Evolutionary conservation across 2,113 vertebrate species (phyloP).

Genomic region (Mustela lutreola): DNA sequence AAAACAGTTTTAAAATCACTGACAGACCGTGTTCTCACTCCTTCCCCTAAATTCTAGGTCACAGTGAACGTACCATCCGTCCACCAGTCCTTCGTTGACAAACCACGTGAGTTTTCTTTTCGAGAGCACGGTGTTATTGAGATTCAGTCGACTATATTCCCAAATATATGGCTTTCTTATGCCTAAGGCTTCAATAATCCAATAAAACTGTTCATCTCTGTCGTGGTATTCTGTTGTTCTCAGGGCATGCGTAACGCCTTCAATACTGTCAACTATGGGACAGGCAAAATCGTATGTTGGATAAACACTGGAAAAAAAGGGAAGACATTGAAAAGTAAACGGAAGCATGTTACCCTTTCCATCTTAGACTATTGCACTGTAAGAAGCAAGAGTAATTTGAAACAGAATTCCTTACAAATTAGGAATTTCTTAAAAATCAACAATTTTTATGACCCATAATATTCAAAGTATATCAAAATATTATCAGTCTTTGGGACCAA

Average conservation of each 20-base stretch:
- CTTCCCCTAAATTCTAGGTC: background rate
- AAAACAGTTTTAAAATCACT: background rate
- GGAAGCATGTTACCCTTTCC: background rate
- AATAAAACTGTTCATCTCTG: slow-evolving; percentile 98
- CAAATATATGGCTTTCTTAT: slow-evolving; percentile 97
- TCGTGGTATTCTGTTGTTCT: slow-evolving; percentile 99
- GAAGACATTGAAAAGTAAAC: slow-evolving; percentile 26
- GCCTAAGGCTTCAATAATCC: slow-evolving; percentile 95
- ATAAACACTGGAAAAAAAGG: slow-evolving; percentile 90
- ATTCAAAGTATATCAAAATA: background rate
- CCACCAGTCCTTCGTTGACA: slow-evolving; percentile 97
- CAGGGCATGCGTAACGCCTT: slow-evolving; percentile 97
- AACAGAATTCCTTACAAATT: background rate
- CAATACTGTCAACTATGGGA: slow-evolving; percentile 98
- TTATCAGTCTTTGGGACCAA: background rate
- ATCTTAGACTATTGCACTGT: background rate
- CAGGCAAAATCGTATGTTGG: slow-evolving; percentile 99
- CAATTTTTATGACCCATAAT: background rate
- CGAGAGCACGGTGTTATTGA: slow-evolving; percentile 98
- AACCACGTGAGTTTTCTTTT: slow-evolving; percentile 99
- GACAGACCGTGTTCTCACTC: rapidly evolving
- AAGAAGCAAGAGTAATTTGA: background rate
- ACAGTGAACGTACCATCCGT: slow-evolving; percentile 94
- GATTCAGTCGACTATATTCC: slow-evolving; percentile 98
- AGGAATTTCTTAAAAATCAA: background rate